Base-by-base conservation (phyloP, 1,140 invertebrate species). In the Drosophila nikananu region DNA sequence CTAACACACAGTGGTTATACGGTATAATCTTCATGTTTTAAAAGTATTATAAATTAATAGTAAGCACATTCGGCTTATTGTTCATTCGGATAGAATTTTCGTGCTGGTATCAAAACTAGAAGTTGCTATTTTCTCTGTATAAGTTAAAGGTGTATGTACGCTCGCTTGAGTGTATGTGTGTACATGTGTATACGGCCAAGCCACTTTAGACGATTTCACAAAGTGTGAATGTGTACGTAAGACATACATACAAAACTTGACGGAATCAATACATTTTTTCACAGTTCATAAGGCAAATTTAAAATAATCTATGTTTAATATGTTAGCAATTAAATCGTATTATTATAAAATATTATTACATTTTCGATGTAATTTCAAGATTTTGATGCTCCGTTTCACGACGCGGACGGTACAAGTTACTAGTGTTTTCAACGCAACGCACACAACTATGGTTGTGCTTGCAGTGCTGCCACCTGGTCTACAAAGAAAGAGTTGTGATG, bases 381-480 rank as follows among this genome's bases (percentile, higher is more conserved):
- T 52, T 61, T 39, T 39, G 23, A 44, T 51, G 41, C 52, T 75
- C 89, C 70, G 59, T 79, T 70, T 49, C 60, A 89, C 49, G 80
- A 89, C 51, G 46, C 41, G 77, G 81, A 89, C 84, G 86, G 78
- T 60, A 80, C 62, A 70, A 71, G 73, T 81, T 79, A 76, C 77
- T 72, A 67, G 63, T 61, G 74, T 65, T 76, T 79, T 77, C 66
- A 81, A 73, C 30, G 46, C 37, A 80, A 77, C 61, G n/a, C 71
- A 77, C 55, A 77, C 54, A 76, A 32, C 55, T 51, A 58, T 64
- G 41, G 19, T 75, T 71, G 66, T 64, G 68, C 51, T 42, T 21
- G n/a, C 39, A 72, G 74, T 52, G 70, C 72, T 87, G 84, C 81
- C 84, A 87, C 84, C 84, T 72, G 39, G 44, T 25, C n/a, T 23